Percentiles rank a stretch among this genome's conserved stretches.
Conservation (phyloP, 2,888 invertebrate species). For the Drosophila quasianomalipes region DNA sequence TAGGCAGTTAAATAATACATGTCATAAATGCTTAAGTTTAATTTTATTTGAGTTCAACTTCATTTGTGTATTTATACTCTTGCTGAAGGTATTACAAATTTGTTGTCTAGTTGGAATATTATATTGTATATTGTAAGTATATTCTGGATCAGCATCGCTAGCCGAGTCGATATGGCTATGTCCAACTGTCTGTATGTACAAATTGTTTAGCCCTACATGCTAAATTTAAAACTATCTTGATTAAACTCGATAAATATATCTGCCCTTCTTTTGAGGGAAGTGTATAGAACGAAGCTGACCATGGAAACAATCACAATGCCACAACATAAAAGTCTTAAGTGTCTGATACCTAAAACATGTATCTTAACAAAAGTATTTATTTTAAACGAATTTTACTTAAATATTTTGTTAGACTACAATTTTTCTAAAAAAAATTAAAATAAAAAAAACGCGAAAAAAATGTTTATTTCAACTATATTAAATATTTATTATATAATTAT, state of each 20-base stretch:
- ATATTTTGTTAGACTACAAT: too few relatives aligned
- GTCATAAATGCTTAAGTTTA: background rate
- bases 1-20: background rate
- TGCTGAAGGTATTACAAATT: background rate
- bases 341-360: background rate
- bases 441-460: background rate
- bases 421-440: background rate
- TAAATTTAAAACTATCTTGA: background rate
- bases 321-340: rapidly evolving
- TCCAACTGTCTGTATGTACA: background rate
- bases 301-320: background rate
- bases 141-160: background rate
- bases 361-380: background rate
- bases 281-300: background rate
- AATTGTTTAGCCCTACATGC: background rate
- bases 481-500: too few relatives aligned
- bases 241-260: background rate
- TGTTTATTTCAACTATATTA: background rate
- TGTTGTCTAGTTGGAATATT: background rate
- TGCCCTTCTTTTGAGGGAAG: background rate
- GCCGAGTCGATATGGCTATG: background rate
- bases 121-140: background rate
- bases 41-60: background rate
- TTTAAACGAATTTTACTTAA: background rate
- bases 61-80: background rate